Base-by-base conservation (phyloP, 2,797 vertebrate species). In the Sebastes diaconus region DNA sequence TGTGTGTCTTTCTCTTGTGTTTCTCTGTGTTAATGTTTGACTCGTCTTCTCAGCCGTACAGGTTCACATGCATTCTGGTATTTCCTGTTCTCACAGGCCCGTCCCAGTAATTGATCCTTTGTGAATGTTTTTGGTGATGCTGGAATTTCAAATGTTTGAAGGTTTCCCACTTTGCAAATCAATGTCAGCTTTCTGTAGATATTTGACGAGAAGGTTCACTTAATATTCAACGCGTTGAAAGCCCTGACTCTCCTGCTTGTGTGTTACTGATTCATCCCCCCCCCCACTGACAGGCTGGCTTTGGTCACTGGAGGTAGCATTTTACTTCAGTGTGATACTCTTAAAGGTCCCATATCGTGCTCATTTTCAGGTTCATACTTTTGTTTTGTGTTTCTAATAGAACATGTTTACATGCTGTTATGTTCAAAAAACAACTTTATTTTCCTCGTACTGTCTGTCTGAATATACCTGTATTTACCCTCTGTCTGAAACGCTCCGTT, bases 21-120 rank as follows among this genome's bases (percentile, higher is more conserved):
- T 39, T 70, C 18, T 67, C 27, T 42, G 63, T 64, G 76, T 82
- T 76, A 88, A 87, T 80, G 74, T 87, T 85, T 88, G 84, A 88
- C 81, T 54, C 50, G 50, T 73, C 34, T 10, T 68, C 65, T 77
- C 69, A 77, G 4, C 27, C 25, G 2, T 29, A 54, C 60, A 80
- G 69, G 75, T 78, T 87, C 71, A 77, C 77, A 65, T 27, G 68
- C 30, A 42, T 72, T 68, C 61, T 73, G 54, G 58, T 32, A 36
- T 87, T 84, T 90, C 80, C 84, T 79, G 64, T 87, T 86, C 34
- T 73, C 67, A 80, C 63, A 68, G 42, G 14, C 32, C 30, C 14
- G 8, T 60, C 68, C 5, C 54, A 39, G 9, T 32, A 16, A 65
- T 50, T 25, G 55, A 66, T 25, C 57, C 22, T n/a, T 36, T 12